A percentile compares a stretch with the other conserved stretches of the same genome.
These are phyloP conservation scores for Coregonus clupeaformis DNA, from an alignment of 2,113 vertebrate genomes.

Conservation along the genomic window DNA sequence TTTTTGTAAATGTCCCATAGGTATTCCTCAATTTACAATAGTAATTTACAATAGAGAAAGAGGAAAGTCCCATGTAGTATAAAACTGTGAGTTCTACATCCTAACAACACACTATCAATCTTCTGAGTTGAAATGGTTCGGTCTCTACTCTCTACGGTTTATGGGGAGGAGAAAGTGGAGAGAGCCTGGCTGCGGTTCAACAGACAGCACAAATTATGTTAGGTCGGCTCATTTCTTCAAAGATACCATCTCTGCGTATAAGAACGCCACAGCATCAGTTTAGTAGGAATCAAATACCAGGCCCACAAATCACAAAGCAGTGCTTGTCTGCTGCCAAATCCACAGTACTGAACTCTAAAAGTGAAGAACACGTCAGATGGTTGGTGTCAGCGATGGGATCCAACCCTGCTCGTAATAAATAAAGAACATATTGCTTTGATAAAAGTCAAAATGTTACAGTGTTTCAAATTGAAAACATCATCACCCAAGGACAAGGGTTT, in stretches of 20 bases:
- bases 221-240: constrained; percentile 69
- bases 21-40: no score
- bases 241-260: constrained; percentile 71
- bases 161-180: no score
- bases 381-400: constrained; percentile 20
- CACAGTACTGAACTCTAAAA: constrained; percentile 46
- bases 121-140: no score
- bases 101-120: no score
- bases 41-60: no score
- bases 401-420: constrained; percentile 51
- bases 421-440: constrained; percentile 32
- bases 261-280: constrained; percentile 60
- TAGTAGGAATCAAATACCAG: constrained; percentile 61
- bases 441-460: constrained; percentile 37
- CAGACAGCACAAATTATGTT: constrained; percentile 68
- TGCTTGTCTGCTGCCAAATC: constrained; percentile 66
- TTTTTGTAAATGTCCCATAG: no score
- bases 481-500: constrained; percentile 36
- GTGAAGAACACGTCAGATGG: constrained; percentile 30
- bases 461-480: constrained; percentile 34
- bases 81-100: no score
- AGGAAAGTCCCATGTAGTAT: no score
- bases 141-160: no score
- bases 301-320: constrained; percentile 66
- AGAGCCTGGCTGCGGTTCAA: constrained; percentile 54